Conservation (phyloP, 2,113 vertebrate species). For the Herpailurus yagouaroundi region DNA sequence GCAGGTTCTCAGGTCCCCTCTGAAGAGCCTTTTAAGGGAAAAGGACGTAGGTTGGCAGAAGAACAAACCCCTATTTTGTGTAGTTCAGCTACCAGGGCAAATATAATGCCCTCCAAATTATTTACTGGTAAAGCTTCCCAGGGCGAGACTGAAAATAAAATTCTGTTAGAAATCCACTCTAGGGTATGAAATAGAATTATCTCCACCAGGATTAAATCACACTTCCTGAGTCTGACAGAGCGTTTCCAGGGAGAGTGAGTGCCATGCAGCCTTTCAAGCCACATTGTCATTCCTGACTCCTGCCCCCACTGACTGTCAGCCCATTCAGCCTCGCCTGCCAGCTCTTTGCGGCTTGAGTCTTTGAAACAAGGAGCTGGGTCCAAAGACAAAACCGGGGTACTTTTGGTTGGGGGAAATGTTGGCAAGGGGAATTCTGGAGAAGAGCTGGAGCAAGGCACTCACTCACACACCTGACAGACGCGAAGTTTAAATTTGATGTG, state of each 20-base stretch:
- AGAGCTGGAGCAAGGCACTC: background rate
- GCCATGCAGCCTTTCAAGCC: background rate
- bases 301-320: background rate
- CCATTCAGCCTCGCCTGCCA: background rate
- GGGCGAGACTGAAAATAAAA: slow-evolving; percentile 54
- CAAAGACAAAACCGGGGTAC: background rate
- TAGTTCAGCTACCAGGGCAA: background rate
- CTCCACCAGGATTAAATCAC: slow-evolving; percentile 32
- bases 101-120: background rate
- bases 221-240: slow-evolving; percentile 54
- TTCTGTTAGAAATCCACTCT: background rate
- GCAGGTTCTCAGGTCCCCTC: slow-evolving; percentile 15
- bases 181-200: slow-evolving; percentile 31
- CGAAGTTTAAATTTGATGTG: background rate
- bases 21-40: background rate
- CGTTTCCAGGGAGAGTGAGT: slow-evolving; percentile 50
- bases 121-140: slow-evolving; percentile 24
- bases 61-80: background rate
- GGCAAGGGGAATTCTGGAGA: background rate
- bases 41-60: background rate
- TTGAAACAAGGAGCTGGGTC: slow-evolving; percentile 25
- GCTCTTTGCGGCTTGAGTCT: background rate
- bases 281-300: background rate
- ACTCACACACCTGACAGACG: background rate
- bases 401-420: background rate